phyloP scores from a whole-genome alignment of 1,140 invertebrate species.

The Pseudoatta argentina region DNA sequence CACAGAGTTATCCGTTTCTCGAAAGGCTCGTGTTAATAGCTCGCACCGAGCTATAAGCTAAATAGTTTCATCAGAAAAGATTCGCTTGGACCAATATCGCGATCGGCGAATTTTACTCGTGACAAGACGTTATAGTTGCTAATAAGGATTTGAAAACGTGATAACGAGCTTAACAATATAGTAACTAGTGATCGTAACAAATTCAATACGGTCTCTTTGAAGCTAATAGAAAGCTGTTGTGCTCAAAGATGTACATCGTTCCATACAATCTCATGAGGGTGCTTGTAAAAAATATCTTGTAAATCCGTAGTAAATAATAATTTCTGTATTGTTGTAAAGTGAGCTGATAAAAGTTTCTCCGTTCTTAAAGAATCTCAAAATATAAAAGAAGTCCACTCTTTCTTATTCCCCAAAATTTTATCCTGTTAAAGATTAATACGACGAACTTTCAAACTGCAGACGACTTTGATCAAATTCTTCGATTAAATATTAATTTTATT shows the following conservation, averaged over 20 bases:
- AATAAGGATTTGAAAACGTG: slow-evolving; percentile 16
- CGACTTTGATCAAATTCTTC: background rate
- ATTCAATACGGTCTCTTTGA: slow-evolving; percentile 20
- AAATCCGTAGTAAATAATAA: slow-evolving; percentile 13
- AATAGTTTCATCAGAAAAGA: slow-evolving; percentile 17
- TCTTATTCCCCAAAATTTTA: background rate
- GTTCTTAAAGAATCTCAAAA: background rate
- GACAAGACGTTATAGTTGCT: slow-evolving; percentile 22
- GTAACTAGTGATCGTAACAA: slow-evolving; percentile 20
- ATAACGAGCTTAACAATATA: slow-evolving; percentile 32
- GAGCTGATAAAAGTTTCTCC: slow-evolving; percentile 7
- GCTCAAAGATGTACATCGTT: slow-evolving; percentile 33
- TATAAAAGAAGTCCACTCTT: background rate
- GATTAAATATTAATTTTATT: background rate
- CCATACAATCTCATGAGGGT: slow-evolving; percentile 18
- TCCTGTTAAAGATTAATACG: background rate
- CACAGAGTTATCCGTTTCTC: slow-evolving; percentile 24
- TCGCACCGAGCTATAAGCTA: slow-evolving; percentile 10
- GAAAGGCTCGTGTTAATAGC: slow-evolving; percentile 59
- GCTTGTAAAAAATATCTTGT: slow-evolving; percentile 30
- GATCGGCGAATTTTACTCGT: slow-evolving; percentile 27
- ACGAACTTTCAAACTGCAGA: background rate
- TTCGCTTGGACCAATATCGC: background rate
- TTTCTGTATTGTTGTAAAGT: slow-evolving; percentile 19
- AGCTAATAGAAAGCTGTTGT: slow-evolving; percentile 30